Evolutionary conservation across 2,888 invertebrate genomes (phyloP).

Genomic region (Anthoptus insignis): DNA sequence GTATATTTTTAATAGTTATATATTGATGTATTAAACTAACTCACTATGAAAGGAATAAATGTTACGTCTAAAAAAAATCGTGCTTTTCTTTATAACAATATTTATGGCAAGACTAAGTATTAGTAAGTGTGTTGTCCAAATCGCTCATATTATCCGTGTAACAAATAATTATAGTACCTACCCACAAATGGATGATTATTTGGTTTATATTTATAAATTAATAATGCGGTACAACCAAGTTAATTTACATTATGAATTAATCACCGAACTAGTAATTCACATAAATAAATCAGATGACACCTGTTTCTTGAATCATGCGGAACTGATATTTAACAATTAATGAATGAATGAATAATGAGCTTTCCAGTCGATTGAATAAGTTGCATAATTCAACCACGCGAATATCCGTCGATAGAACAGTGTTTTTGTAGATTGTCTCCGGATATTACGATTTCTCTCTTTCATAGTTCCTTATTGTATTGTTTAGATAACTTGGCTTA

Average conservation of each 20-base stretch:
- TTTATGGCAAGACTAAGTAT: no score
- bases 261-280: not conserved
- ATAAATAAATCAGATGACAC: not conserved
- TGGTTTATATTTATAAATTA: not conserved
- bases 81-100: no score
- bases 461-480: not conserved
- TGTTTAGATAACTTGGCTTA: not conserved
- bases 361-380: conserved; percentile 29
- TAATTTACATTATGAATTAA: not conserved
- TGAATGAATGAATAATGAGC: conserved; percentile 1
- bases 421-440: conserved; percentile 8
- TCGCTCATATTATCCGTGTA: no score
- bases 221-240: no score
- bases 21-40: no score
- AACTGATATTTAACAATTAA: conserved; percentile 11
- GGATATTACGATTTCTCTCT: conserved; percentile 10
- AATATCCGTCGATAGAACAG: conserved; percentile 23
- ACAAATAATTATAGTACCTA: no score
- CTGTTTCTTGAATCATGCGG: conserved; percentile 1
- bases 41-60: no score
- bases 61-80: no score
- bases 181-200: no score
- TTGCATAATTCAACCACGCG: conserved; percentile 33
- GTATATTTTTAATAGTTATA: no score
- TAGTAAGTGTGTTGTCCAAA: no score